A percentile compares a stretch with the other conserved stretches of the same genome.
Conservation (phyloP, 2,113 vertebrate species). For the Oplegnathus fasciatus region DNA sequence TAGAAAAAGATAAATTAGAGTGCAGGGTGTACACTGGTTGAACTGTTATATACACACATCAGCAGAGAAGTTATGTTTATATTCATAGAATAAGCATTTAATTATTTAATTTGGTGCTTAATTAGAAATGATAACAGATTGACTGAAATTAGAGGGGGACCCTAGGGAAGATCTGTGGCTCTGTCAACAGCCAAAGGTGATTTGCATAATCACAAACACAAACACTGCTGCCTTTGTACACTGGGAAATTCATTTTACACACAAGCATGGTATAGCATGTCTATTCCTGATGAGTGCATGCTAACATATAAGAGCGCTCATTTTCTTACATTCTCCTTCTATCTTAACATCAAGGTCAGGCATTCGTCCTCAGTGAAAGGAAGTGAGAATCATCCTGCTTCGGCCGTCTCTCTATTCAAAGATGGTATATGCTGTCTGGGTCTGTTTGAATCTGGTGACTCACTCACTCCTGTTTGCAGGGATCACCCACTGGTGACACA, state of each 20-base stretch:
- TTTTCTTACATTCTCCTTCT: no score
- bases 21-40: conserved; percentile 2
- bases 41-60: conserved; percentile 11
- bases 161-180: conserved; percentile 63
- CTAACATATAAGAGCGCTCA: background rate
- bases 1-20: background rate
- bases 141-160: conserved; percentile 72
- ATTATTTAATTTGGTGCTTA: conserved; percentile 66
- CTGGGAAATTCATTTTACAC: conserved; percentile 24
- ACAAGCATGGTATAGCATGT: background rate
- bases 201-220: conserved; percentile 74
- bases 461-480: conserved; percentile 17
- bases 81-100: conserved; percentile 46
- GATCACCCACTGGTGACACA: conserved; percentile 9
- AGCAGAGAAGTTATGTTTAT: conserved; percentile 36
- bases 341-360: conserved; percentile 12
- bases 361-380: background rate
- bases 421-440: background rate
- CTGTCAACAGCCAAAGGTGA: conserved; percentile 75
- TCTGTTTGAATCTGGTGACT: conserved; percentile 17
- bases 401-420: background rate
- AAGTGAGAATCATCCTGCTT: background rate
- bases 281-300: background rate
- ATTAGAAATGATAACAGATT: conserved; percentile 75
- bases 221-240: conserved; percentile 50